Conservation (phyloP, 2,888 invertebrate species). For the Elegia similella region DNA sequence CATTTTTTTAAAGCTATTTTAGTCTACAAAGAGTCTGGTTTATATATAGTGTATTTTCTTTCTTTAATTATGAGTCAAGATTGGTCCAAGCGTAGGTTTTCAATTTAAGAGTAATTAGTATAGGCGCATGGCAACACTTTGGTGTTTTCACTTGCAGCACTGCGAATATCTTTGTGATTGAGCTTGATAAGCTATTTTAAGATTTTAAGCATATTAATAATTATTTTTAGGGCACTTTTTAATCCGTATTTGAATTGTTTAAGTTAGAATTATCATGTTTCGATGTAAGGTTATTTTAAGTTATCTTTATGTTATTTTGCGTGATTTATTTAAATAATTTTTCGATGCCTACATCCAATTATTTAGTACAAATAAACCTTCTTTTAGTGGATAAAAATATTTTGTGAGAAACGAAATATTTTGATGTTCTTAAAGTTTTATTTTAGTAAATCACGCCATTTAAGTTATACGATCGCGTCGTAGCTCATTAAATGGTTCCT, state of each 20-base stretch:
- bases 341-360: background rate
- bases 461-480: constrained; percentile 6
- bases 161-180: constrained; percentile 49
- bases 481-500: background rate
- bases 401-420: background rate
- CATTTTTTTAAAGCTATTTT: too few species aligned
- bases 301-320: constrained; percentile 37
- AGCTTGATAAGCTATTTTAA: constrained; percentile 52
- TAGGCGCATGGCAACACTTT: constrained; percentile 42
- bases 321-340: constrained; percentile 37
- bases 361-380: constrained; percentile 10
- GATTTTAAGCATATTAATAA: constrained; percentile 37
- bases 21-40: too few species aligned
- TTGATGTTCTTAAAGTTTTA: constrained; percentile 21
- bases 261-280: constrained; percentile 39
- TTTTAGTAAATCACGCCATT: constrained; percentile 29
- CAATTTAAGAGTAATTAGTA: constrained; percentile 29
- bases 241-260: constrained; percentile 33
- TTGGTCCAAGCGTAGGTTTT: constrained; percentile 12
- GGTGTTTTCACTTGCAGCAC: constrained; percentile 46
- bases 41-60: background rate
- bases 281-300: constrained; percentile 36
- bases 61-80: background rate
- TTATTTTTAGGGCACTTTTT: constrained; percentile 47
- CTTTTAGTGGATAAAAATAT: background rate